These are phyloP conservation scores for Coenonympha glycerion DNA, from an alignment of 2,888 invertebrate genomes.

Conservation along the genomic window DNA sequence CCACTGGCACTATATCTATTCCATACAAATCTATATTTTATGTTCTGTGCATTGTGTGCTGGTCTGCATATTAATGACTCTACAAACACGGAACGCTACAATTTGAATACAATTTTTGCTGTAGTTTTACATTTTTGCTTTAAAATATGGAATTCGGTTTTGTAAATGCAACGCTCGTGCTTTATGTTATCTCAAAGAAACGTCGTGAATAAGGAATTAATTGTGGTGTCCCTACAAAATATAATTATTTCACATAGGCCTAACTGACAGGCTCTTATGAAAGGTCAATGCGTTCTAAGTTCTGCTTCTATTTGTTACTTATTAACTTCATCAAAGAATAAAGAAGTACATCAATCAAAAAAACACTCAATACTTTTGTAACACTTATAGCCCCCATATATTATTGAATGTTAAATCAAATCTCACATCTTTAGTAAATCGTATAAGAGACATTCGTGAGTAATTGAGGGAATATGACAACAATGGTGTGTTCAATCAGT, in stretches of 20 bases:
- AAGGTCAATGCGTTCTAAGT: too few species aligned
- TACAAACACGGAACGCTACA: slow-evolving; percentile 15
- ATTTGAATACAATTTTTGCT: slow-evolving; percentile 16
- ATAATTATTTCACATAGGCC: too few species aligned
- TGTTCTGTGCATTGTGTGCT: slow-evolving; percentile 13
- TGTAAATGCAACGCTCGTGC: not conserved
- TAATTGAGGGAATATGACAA: slow-evolving; percentile 32
- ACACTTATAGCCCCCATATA: not conserved
- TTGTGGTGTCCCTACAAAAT: not conserved
- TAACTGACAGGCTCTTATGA: too few species aligned
- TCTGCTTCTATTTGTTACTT: too few species aligned
- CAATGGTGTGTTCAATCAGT: slow-evolving; percentile 59
- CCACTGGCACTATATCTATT: not conserved
- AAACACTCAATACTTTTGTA: not conserved
- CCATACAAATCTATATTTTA: slow-evolving; percentile 3
- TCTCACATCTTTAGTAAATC: slow-evolving; percentile 8
- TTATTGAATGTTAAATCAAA: not conserved
- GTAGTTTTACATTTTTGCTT: slow-evolving; percentile 9
- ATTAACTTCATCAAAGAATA: too few species aligned
- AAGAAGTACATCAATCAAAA: too few species aligned
- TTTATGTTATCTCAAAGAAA: not conserved
- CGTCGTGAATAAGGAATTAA: not conserved
- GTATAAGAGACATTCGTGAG: slow-evolving; percentile 8
- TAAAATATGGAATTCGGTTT: not conserved
- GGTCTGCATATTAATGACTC: slow-evolving; percentile 24